Base-by-base conservation (phyloP, 23 tunicate species). In the Trididemnum miniatum region DNA sequence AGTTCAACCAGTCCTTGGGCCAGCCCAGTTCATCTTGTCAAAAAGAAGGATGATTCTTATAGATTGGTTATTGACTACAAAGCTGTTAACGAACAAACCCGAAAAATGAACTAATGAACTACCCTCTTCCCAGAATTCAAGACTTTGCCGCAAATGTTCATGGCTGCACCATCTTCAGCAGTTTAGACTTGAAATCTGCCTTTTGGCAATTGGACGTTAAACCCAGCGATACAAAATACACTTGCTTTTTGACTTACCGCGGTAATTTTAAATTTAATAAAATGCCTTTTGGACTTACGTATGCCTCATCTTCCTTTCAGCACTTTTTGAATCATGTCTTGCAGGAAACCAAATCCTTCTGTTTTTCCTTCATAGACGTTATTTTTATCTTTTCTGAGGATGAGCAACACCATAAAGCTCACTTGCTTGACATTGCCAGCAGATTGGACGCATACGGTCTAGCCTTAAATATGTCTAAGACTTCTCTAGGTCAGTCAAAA, bases 1-100 rank as follows among this genome's bases (percentile, higher is more conserved):
- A 62, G 67, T 24, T 62, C 26, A 12, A 62, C 67, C 67, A 62
- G 26, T 62, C 67, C 67, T 22, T 62, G 67, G 67, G 67, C 67
- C 26, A 62, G 67, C 29, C 67, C 29, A 20, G 5, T 62, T 22
- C 67, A 62, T 62, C 5, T 62, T 22, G 67, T 62, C 3, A 62
- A 62, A 62, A 62, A 62, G n/a, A 12, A 22, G n/a, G 67, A 62
- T 26, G 29, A 26, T 5, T 62, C 67, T 62, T 20, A 62, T 62
- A 22, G 67, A 22, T 26, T 26, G 15, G 15, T 22, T n/a, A 3
- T 22, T 62, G 67, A 62, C 26, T 62, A 62, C 4, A n/a, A n/a
- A n/a, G n/a, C n/a, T n/a, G n/a, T n/a, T n/a, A n/a, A n/a, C n/a
- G n/a, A n/a, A n/a, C n/a, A n/a, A n/a, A n/a, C n/a, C n/a, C n/a